phyloP scores from a whole-genome alignment of 2,888 invertebrate species.

The Catocala nupta region DNA sequence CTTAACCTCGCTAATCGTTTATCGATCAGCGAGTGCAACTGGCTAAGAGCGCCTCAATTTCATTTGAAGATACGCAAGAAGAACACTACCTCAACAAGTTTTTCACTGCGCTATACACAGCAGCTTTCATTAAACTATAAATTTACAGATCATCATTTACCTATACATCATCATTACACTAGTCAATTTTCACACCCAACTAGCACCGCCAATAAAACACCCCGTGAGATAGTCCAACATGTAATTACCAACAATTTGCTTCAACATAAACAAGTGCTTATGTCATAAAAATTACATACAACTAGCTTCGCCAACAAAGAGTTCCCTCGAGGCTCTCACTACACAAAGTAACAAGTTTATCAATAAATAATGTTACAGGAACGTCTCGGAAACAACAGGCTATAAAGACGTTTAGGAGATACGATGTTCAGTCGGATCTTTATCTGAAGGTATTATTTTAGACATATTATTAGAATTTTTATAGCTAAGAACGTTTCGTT shows the following conservation, averaged over 20 bases:
- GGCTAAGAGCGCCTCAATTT: no score
- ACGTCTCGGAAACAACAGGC: slow-evolving; percentile 52
- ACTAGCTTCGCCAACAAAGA: slow-evolving; percentile 45
- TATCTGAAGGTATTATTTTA: no score
- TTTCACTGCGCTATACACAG: no score
- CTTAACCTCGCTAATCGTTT: no score
- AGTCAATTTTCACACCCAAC: background rate
- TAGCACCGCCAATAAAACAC: background rate
- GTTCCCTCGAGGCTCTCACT: slow-evolving; percentile 38
- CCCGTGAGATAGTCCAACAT: background rate
- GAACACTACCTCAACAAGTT: no score
- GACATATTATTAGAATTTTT: no score
- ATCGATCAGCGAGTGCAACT: no score
- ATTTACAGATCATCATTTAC: no score
- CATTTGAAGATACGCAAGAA: no score
- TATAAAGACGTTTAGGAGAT: slow-evolving; percentile 35
- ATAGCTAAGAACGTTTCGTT: no score
- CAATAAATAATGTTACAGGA: slow-evolving; percentile 67
- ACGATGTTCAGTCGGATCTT: slow-evolving; percentile 13
- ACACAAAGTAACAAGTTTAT: slow-evolving; percentile 62
- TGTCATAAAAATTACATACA: slow-evolving; percentile 36
- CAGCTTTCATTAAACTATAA: no score
- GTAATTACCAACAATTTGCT: slow-evolving; percentile 11
- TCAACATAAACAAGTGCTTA: slow-evolving; percentile 13
- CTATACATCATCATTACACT: no score